phyloP scores from a whole-genome alignment of 2,113 vertebrate genomes.

The Catagonus wagneri region DNA sequence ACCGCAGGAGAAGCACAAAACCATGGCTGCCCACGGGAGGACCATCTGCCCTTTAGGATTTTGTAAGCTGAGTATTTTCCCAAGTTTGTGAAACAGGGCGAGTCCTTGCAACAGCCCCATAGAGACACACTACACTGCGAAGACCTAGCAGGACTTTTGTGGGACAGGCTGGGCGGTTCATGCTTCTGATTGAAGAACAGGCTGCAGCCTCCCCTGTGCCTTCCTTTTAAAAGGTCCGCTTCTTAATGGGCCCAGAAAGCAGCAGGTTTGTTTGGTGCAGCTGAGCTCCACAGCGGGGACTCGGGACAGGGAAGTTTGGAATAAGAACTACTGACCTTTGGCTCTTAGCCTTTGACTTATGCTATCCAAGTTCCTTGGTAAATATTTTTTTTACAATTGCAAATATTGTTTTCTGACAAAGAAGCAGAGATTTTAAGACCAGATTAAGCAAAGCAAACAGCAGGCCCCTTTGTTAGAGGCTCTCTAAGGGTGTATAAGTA shows the following conservation, averaged over 20 bases:
- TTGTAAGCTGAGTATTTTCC: neutral
- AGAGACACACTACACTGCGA: neutral
- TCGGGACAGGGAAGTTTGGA: conserved; percentile 73
- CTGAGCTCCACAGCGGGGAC: conserved; percentile 72
- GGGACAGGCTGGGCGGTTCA: neutral
- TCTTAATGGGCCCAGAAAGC: conserved; percentile 59
- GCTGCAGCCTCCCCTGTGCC: neutral
- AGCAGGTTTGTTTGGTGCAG: conserved; percentile 62
- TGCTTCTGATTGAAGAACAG: neutral
- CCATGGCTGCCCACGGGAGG: neutral
- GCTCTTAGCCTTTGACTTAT: conserved; percentile 73
- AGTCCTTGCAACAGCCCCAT: neutral
- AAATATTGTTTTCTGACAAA: conserved; percentile 84
- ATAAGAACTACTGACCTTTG: conserved; percentile 80
- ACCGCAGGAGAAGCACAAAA: neutral
- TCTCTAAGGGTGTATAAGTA: conserved; percentile 73
- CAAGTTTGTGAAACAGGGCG: neutral
- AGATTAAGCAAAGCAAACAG: conserved; percentile 80
- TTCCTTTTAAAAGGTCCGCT: conserved; percentile 26
- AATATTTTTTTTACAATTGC: conserved; percentile 83
- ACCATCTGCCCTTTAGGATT: neutral
- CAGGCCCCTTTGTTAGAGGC: conserved; percentile 65
- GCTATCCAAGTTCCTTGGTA: conserved; percentile 62
- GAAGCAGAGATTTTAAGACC: conserved; percentile 73
- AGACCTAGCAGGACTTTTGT: neutral